Base-by-base conservation (phyloP, 2,888 invertebrate species). In the Heliconius charithonia region DNA sequence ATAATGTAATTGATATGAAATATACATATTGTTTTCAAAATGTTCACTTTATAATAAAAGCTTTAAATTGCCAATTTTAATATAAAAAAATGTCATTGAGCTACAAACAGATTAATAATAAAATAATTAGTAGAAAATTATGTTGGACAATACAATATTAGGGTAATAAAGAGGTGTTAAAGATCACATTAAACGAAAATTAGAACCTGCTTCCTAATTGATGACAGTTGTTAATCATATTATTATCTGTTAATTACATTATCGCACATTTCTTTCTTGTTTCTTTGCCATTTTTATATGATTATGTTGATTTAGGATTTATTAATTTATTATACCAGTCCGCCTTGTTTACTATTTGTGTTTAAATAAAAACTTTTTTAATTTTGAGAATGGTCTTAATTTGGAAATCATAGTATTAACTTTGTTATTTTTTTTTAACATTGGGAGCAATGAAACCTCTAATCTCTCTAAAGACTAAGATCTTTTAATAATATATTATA, bases 181-280 rank as follows among this genome's bases (percentile, higher is more conserved):
- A 69, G 27, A 69, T 9, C 67, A 69, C 25, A 69, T 69, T 45
- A 69, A 25, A 25, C 16, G 9, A 69, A 45, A 69, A 69, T 69
- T 69, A 69, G 16, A 69, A 45, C 16, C 45, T 25, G 69, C 9
- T 69, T 16, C 16, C 4, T 69, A 45, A 69, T 69, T 41, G 41
- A 69, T 69, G 69, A 27, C 27, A 45, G 45, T 69, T 69, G 69
- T 27, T 27, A 69, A 45, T 45, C 69, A 13, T 45, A 25, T 45
- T 69, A 69, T 69, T 69, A 69, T 69, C 69, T 67, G n/a, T 41
- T 41, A 67, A 67, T 67, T 67, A 67, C n/a, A 41, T 41, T 67
- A 41, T 67, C 41, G 41, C 41, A 67, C 67, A 67, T n/a, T 67
- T 67, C n/a, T 19, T 45, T 45, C 41, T 25, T 69, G 69, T 69